Percentiles rank a stretch among this genome's conserved stretches.
Evolutionary conservation across 2,797 vertebrate species (phyloP).

Genomic region (Galago senegalensis): DNA sequence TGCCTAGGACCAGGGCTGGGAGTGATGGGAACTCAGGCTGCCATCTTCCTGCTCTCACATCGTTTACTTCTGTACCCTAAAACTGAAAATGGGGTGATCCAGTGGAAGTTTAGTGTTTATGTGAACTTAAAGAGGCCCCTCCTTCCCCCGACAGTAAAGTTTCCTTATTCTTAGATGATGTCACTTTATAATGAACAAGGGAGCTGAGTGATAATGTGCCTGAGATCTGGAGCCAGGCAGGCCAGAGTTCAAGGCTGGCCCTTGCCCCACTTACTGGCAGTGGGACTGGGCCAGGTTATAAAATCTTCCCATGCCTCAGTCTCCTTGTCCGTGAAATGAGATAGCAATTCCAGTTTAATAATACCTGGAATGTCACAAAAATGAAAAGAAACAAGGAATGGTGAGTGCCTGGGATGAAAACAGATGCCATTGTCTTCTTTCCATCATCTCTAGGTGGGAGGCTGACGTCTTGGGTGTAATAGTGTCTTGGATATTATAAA

Average conservation of each 20-base stretch:
- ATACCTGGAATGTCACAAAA: background rate
- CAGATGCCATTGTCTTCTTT: background rate
- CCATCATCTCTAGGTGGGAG: fast-evolving
- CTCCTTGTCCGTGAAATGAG: background rate
- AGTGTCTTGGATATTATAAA: background rate
- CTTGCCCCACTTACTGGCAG: background rate
- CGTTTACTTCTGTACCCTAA: background rate
- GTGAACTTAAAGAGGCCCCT: background rate
- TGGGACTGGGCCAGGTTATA: background rate
- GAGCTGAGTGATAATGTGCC: background rate
- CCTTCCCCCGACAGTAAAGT: fast-evolving
- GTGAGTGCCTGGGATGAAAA: background rate
- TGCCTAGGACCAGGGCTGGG: background rate
- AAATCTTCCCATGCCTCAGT: background rate
- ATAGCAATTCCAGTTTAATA: background rate
- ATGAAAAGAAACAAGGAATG: background rate
- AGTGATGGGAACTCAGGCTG: fast-evolving
- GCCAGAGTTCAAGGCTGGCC: background rate
- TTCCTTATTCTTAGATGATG: background rate
- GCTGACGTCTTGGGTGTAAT: fast-evolving
- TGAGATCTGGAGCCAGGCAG: background rate
- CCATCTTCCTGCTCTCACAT: fast-evolving
- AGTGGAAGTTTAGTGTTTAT: background rate
- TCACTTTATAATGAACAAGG: background rate
- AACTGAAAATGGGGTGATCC: background rate